A percentile compares a stretch with the other conserved stretches of the same genome.
Conservation (phyloP, 1,140 invertebrate species). For the Subanguina moxae region DNA sequence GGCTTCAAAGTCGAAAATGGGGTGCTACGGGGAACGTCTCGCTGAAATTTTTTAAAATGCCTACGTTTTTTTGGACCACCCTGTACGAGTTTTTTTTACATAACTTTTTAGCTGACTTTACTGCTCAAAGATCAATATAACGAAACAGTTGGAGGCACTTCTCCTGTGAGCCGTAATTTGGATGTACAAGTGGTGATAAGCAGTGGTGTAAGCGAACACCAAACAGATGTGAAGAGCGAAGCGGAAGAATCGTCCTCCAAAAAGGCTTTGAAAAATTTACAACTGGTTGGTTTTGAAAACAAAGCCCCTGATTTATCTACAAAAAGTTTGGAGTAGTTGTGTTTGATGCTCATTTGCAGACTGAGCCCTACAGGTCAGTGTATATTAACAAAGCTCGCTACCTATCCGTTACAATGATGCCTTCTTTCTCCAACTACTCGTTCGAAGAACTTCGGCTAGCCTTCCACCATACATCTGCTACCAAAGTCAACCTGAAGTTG, state of each 20-base stretch:
- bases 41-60: too few relatives aligned
- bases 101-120: background rate
- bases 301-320: too few relatives aligned
- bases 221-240: background rate
- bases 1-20: too few relatives aligned
- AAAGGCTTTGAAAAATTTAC: constrained; percentile 9
- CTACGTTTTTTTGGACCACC: too few relatives aligned
- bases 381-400: constrained; percentile 47
- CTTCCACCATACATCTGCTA: constrained; percentile 61
- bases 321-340: too few relatives aligned
- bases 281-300: constrained; percentile 16
- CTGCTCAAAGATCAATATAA: constrained; percentile 13
- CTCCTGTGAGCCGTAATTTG: background rate
- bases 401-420: constrained; percentile 45
- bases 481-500: constrained; percentile 75
- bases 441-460: constrained; percentile 84
- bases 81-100: background rate
- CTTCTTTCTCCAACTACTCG: constrained; percentile 86
- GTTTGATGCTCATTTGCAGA: constrained; percentile 25
- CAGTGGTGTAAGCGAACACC: background rate
- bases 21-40: too few relatives aligned
- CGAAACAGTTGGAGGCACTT: background rate
- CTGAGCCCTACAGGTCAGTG: constrained; percentile 40
- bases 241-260: background rate
- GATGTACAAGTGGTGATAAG: background rate